A percentile compares a stretch with the other conserved stretches of the same genome.
phyloP scores from a whole-genome alignment of 2,888 invertebrate species.

The Bombylius major region DNA sequence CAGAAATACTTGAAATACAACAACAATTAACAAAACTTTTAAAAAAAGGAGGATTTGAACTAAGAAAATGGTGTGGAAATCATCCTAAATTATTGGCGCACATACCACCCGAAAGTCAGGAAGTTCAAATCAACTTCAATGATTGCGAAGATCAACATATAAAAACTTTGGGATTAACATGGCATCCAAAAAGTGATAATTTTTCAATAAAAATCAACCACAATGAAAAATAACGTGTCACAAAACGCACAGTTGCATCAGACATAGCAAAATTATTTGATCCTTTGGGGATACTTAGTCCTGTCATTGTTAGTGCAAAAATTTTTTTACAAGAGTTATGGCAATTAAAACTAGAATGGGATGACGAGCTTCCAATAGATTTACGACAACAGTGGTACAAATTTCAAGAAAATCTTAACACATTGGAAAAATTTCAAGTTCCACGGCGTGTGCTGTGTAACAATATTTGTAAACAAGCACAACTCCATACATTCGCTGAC shows the following conservation, averaged over 20 bases:
- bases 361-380: too few relatives aligned
- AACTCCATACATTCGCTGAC: slow-evolving; percentile 12
- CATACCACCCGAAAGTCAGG: background rate
- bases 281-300: slow-evolving; percentile 3
- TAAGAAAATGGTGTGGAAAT: too few relatives aligned
- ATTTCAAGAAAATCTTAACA: too few relatives aligned
- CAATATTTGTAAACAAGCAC: background rate
- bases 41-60: too few relatives aligned
- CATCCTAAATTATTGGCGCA: background rate
- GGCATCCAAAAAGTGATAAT: slow-evolving; percentile 6
- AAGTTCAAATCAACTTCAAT: background rate
- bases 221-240: background rate
- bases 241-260: slow-evolving; percentile 1
- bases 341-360: slow-evolving; percentile 1
- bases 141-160: background rate
- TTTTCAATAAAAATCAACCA: slow-evolving; percentile 7
- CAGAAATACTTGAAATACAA: too few relatives aligned
- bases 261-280: slow-evolving; percentile 5
- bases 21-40: too few relatives aligned
- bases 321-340: slow-evolving; percentile 2
- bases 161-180: slow-evolving; percentile 1
- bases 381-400: too few relatives aligned
- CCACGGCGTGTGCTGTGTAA: too few relatives aligned
- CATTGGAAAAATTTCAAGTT: too few relatives aligned
- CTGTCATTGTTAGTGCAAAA: background rate